Evolutionary conservation across 2,888 invertebrate species (phyloP).

Genomic region (Electrophaes corylata): DNA sequence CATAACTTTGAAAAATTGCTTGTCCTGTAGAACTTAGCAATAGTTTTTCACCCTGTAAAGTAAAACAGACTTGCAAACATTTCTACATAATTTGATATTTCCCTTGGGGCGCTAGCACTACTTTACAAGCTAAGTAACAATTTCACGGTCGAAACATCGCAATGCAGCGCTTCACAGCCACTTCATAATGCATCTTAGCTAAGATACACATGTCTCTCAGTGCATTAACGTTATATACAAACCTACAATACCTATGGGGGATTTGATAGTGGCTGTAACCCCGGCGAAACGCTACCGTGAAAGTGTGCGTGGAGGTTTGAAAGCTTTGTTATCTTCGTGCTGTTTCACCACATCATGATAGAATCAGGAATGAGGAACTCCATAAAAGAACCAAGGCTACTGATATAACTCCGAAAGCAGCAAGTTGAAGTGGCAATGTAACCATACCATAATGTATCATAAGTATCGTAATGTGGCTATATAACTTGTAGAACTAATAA

Average conservation of each 20-base stretch:
- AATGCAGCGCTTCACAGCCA: slow-evolving; percentile 26
- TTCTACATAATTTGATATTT: slow-evolving; percentile 17
- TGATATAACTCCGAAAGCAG: too few relatives aligned
- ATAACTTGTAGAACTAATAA: too few relatives aligned
- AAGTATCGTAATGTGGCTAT: too few relatives aligned
- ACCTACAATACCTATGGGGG: slow-evolving; percentile 25
- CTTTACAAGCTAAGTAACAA: slow-evolving; percentile 27
- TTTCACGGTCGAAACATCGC: slow-evolving; percentile 32
- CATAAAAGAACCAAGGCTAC: too few relatives aligned
- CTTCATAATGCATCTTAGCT: slow-evolving; percentile 36
- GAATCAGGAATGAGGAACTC: too few relatives aligned
- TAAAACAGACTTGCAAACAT: slow-evolving; percentile 9
- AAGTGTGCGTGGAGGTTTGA: slow-evolving; percentile 2
- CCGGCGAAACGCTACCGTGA: slow-evolving; percentile 19
- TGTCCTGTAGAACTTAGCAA: background rate
- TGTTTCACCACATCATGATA: too few relatives aligned
- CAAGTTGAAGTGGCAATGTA: too few relatives aligned
- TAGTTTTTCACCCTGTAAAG: background rate
- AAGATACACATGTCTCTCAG: slow-evolving; percentile 25
- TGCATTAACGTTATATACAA: slow-evolving; percentile 26
- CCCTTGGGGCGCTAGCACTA: slow-evolving; percentile 5
- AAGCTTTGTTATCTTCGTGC: too few relatives aligned
- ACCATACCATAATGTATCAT: too few relatives aligned
- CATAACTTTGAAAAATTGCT: too few relatives aligned
- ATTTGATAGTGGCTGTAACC: slow-evolving; percentile 27